phyloP scores from a whole-genome alignment of 2,797 vertebrate species.

The Hydrocynus forskahlii region DNA sequence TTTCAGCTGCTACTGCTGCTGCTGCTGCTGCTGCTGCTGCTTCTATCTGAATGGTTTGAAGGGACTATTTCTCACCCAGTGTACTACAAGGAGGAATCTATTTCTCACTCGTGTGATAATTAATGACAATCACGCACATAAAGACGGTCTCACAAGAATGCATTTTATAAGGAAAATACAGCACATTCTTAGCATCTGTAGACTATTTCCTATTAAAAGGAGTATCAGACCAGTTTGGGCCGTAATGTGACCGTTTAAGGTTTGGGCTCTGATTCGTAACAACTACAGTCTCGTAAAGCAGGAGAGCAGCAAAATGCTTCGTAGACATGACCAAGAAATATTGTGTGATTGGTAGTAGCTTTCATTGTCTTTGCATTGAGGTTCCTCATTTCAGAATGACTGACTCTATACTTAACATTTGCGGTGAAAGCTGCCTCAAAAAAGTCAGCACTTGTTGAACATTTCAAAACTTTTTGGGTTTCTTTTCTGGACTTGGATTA shows the following conservation, averaged over 20 bases:
- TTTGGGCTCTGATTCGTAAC: not conserved
- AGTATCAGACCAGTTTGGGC: conserved; percentile 8
- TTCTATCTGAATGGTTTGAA: conserved; percentile 35
- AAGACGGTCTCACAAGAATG: conserved; percentile 16
- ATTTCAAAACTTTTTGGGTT: conserved; percentile 28
- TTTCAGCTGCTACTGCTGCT: conserved; percentile 69
- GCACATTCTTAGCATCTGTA: conserved; percentile 32
- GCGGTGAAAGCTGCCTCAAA: conserved; percentile 23
- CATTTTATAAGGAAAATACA: conserved; percentile 17
- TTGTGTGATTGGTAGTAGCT: conserved; percentile 1
- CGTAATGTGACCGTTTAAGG: conserved; percentile 5
- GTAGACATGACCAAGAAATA: not conserved
- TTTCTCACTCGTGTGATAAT: conserved; percentile 57
- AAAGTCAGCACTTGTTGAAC: not conserved
- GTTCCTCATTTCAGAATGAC: conserved; percentile 18
- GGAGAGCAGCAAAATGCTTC: not conserved
- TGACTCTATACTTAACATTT: not conserved
- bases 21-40: conserved; percentile 65
- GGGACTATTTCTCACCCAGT: conserved; percentile 50
- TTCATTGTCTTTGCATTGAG: not conserved
- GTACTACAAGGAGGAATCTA: conserved; percentile 31
- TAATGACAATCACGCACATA: conserved; percentile 71
- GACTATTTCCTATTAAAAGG: not conserved
- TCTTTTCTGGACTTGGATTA: conserved; percentile 19
- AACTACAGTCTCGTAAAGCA: not conserved